Conservation (phyloP, 2,113 vertebrate species). For the Serilophus lunatus region DNA sequence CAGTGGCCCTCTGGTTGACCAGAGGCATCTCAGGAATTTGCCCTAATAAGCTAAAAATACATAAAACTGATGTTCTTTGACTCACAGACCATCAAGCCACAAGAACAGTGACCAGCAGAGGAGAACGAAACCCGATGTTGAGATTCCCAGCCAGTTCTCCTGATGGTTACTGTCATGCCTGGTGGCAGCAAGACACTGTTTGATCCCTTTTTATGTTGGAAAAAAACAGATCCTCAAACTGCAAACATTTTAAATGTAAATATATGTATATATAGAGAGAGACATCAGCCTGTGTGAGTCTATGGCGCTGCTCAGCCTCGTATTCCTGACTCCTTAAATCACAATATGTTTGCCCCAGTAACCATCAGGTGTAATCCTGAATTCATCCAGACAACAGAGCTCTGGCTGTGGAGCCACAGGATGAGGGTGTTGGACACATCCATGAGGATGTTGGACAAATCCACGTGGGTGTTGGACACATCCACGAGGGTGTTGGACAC, state of each 20-base stretch:
- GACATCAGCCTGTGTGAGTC: rapidly evolving
- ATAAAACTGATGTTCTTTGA: conserved; percentile 7
- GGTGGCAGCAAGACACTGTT: not conserved
- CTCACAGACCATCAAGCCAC: not conserved
- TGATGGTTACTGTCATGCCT: not conserved
- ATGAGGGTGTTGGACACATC: not conserved
- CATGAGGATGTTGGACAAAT: not conserved
- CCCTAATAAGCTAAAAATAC: conserved; percentile 53
- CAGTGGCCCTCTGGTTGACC: not conserved
- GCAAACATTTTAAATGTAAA: not conserved
- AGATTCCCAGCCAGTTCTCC: not conserved
- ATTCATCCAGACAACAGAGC: not conserved
- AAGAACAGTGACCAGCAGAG: not conserved
- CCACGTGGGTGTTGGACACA: too few relatives aligned
- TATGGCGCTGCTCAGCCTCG: not conserved
- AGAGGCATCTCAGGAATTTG: conserved; percentile 36
- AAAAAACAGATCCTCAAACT: not conserved
- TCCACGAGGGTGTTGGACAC: too few relatives aligned
- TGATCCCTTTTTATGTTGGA: not conserved
- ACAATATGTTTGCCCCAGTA: too few relatives aligned
- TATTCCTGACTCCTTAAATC: not conserved
- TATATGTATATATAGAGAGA: not conserved
- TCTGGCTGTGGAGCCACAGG: rapidly evolving
- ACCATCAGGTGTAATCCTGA: not conserved
- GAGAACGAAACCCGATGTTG: not conserved